These are phyloP conservation scores for Cherax destructor DNA, from an alignment of 1,140 invertebrate genomes.

Conservation along the genomic window DNA sequence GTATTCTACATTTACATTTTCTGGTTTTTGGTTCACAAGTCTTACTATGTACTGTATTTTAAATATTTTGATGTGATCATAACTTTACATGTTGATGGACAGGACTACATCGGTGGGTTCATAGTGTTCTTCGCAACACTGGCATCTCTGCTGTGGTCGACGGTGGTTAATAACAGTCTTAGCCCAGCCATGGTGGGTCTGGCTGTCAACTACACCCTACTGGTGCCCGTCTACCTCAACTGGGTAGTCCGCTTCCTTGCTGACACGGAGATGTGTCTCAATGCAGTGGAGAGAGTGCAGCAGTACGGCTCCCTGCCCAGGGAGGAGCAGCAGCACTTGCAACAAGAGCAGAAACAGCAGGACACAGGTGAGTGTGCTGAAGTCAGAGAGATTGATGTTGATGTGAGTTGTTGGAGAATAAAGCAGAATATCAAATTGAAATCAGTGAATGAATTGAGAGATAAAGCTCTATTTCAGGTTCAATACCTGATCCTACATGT, in stretches of 20 bases:
- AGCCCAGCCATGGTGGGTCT: conserved; percentile 81
- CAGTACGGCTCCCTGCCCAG: conserved; percentile 79
- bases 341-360: background rate
- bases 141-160: conserved; percentile 77
- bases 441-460: too few relatives aligned
- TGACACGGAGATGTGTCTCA: conserved; percentile 87
- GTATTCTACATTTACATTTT: too few relatives aligned
- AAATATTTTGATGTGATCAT: too few relatives aligned
- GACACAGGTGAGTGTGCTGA: too few relatives aligned
- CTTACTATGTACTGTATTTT: too few relatives aligned
- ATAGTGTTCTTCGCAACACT: conserved; percentile 85
- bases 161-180: conserved; percentile 75
- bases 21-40: too few relatives aligned
- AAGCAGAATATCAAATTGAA: too few relatives aligned
- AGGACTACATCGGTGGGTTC: conserved; percentile 88
- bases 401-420: too few relatives aligned
- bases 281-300: conserved; percentile 84
- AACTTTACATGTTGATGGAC: background rate
- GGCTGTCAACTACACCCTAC: conserved; percentile 86
- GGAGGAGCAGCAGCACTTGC: conserved; percentile 76
- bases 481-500: too few relatives aligned
- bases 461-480: too few relatives aligned
- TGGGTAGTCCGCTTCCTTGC: conserved; percentile 88
- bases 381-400: too few relatives aligned
- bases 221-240: conserved; percentile 87